A percentile compares a stretch with the other conserved stretches of the same genome.
Conservation (phyloP, 2,113 vertebrate species). For the Ageneiosus marmoratus region DNA sequence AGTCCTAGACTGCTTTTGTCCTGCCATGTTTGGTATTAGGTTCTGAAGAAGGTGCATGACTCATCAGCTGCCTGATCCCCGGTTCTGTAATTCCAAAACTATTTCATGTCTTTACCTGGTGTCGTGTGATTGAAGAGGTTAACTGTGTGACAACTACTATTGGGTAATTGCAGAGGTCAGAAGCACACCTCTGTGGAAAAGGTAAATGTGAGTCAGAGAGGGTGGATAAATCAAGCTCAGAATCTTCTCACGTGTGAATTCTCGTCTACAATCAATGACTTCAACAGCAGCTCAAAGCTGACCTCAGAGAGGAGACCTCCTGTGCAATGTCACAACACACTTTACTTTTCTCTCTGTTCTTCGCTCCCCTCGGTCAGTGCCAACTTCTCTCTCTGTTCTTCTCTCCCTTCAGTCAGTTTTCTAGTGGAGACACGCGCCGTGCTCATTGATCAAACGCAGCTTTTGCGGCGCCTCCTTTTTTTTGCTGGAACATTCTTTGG, state of each 20-base stretch:
- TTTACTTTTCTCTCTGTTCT: constrained; percentile 40
- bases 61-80: constrained; percentile 7
- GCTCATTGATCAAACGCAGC: constrained; percentile 69
- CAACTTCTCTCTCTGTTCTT: constrained; percentile 22
- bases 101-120: constrained; percentile 7
- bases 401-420: constrained; percentile 31
- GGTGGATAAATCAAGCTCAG: constrained; percentile 64
- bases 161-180: constrained; percentile 58
- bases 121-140: constrained; percentile 39
- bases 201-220: constrained; percentile 13
- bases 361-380: constrained; percentile 26
- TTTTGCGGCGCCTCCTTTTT: constrained; percentile 61
- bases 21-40: constrained; percentile 13
- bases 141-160: constrained; percentile 57
- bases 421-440: constrained; percentile 69
- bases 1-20: not conserved
- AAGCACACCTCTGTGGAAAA: constrained; percentile 22
- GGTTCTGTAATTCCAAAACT: not conserved
- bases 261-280: constrained; percentile 57
- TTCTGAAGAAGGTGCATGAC: not conserved
- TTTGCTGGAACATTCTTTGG: constrained; percentile 61
- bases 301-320: constrained; percentile 55
- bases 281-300: constrained; percentile 63
- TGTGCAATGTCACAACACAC: constrained; percentile 67
- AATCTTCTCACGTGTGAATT: constrained; percentile 69